Evolutionary conservation across 2,797 vertebrate species (phyloP).

Genomic region (Microctenopoma steveboyesi): DNA sequence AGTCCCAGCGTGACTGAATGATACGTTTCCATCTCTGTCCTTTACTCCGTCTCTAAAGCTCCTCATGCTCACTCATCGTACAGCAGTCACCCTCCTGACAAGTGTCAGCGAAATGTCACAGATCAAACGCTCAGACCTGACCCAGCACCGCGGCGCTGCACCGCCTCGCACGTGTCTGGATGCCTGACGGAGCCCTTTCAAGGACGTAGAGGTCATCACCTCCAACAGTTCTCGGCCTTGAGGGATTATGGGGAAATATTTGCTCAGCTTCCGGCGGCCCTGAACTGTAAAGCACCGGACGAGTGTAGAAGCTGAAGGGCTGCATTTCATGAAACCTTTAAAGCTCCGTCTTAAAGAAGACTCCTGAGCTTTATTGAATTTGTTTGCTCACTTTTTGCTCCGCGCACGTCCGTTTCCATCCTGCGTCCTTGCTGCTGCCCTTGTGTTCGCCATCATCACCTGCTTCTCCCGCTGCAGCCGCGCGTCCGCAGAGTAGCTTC

Average conservation of each 20-base stretch:
- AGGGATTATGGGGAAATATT: not conserved
- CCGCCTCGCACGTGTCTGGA: not conserved
- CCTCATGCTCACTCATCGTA: not conserved
- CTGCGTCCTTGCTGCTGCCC: too few relatives aligned
- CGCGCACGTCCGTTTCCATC: too few relatives aligned
- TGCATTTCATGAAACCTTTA: too few relatives aligned
- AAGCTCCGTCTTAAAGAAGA: too few relatives aligned
- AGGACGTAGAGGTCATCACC: constrained; percentile 23
- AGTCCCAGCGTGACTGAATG: not conserved
- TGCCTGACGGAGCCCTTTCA: not conserved
- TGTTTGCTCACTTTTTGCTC: too few relatives aligned
- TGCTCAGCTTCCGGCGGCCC: not conserved
- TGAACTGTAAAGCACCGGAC: not conserved
- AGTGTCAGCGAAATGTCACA: constrained; percentile 18
- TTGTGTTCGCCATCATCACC: too few relatives aligned
- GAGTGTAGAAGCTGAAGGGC: too few relatives aligned
- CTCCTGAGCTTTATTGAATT: too few relatives aligned
- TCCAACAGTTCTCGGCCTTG: not conserved
- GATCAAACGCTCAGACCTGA: not conserved
- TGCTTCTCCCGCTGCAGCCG: too few relatives aligned
- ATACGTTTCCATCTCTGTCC: constrained; percentile 5
- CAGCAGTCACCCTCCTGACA: constrained; percentile 8
- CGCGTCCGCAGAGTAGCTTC: too few relatives aligned
- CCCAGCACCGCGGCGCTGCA: not conserved
- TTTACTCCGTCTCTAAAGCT: not conserved